phyloP scores from a whole-genome alignment of 2,888 invertebrate species.

The Galeopsomyia nigrocyanea region DNA sequence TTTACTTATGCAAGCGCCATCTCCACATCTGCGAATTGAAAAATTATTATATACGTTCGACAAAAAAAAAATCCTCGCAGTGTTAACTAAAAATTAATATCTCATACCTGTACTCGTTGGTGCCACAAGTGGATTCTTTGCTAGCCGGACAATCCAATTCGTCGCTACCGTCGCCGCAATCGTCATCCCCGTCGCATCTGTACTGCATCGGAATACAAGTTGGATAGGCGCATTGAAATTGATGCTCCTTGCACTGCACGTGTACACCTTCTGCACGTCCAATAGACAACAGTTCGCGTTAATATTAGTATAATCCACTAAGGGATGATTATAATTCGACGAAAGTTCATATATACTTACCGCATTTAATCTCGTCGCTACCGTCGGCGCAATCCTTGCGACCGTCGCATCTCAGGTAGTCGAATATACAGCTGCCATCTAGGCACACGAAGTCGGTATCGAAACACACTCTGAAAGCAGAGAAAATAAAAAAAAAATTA shows the following conservation, averaged over 20 bases:
- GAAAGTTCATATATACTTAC: conserved; percentile 45
- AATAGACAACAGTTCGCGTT: no score
- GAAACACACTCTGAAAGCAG: conserved; percentile 72
- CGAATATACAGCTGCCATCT: conserved; percentile 84
- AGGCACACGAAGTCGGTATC: conserved; percentile 81
- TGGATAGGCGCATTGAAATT: conserved; percentile 80
- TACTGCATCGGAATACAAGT: conserved; percentile 83
- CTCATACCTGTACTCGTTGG: conserved; percentile 80
- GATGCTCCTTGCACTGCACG: conserved; percentile 77
- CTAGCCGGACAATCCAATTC: conserved; percentile 83
- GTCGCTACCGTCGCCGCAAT: conserved; percentile 90
- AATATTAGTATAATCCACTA: no score
- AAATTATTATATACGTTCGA: no score
- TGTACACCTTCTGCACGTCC: conserved; percentile 57
- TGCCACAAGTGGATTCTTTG: conserved; percentile 73
- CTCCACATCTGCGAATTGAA: conserved; percentile 73
- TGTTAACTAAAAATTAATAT: background rate
- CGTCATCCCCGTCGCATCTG: conserved; percentile 87
- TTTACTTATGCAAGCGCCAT: conserved; percentile 84
- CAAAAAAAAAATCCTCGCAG: background rate
- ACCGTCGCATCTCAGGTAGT: conserved; percentile 82
- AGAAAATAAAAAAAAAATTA: conserved; percentile 7
- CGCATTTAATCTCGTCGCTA: conserved; percentile 84
- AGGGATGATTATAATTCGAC: no score
- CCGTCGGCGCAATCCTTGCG: conserved; percentile 87